Evolutionary conservation across 2,888 invertebrate species (phyloP).

Genomic region (Pandemis corylana): DNA sequence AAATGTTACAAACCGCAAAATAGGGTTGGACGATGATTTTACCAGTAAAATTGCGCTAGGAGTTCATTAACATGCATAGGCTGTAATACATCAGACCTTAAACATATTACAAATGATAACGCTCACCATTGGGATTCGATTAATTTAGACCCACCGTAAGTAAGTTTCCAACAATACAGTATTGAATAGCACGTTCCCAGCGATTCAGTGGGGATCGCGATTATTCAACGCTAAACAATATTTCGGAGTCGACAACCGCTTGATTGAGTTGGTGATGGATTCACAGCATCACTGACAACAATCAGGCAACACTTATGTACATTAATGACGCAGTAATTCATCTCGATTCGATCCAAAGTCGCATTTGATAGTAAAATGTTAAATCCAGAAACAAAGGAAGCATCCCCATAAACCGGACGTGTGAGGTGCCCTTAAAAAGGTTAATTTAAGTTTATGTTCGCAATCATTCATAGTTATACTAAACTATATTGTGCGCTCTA

Average conservation of each 20-base stretch:
- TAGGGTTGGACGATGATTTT: too few species aligned
- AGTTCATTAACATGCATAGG: neutral
- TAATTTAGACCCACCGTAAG: slow-evolving; percentile 22
- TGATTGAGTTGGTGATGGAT: slow-evolving; percentile 37
- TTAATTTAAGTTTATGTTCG: slow-evolving; percentile 19
- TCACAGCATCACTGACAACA: slow-evolving; percentile 23
- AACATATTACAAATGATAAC: neutral
- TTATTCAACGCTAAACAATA: slow-evolving; percentile 34
- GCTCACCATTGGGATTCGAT: neutral
- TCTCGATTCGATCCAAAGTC: neutral
- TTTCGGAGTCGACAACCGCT: slow-evolving; percentile 32
- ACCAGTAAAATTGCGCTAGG: neutral
- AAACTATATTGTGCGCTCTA: neutral
- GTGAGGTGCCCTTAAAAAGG: slow-evolving; percentile 22
- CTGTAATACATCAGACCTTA: neutral
- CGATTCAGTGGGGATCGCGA: slow-evolving; percentile 13
- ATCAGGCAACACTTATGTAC: slow-evolving; percentile 18
- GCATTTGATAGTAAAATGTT: slow-evolving; percentile 11
- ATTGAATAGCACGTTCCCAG: slow-evolving; percentile 21
- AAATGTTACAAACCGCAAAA: too few species aligned
- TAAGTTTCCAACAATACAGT: slow-evolving; percentile 11
- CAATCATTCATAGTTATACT: neutral
- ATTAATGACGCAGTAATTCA: neutral
- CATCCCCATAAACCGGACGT: slow-evolving; percentile 2
- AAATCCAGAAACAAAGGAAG: slow-evolving; percentile 14